Evolutionary conservation across 2,797 vertebrate species (phyloP).

Genomic region (Periparus ater): DNA sequence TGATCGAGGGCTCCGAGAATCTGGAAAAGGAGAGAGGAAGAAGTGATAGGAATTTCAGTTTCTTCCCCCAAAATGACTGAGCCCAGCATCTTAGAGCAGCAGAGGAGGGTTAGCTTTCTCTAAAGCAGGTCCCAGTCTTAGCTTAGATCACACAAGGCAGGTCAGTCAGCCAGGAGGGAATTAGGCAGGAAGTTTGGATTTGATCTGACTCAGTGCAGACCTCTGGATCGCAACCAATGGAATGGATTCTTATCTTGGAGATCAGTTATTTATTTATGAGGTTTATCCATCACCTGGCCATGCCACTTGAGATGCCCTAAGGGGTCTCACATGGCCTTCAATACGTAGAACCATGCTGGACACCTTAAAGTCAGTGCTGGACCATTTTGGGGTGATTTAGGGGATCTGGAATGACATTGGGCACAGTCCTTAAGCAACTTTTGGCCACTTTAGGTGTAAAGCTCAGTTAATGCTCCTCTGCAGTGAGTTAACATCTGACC

Average conservation of each 20-base stretch:
- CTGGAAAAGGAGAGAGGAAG: constrained; percentile 70
- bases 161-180: background rate
- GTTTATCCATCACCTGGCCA: background rate
- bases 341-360: background rate
- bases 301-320: background rate
- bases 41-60: background rate
- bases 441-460: background rate
- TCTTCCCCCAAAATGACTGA: background rate
- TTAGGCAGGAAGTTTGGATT: background rate
- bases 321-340: background rate
- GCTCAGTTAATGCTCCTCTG: background rate
- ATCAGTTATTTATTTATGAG: background rate
- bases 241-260: background rate
- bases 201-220: background rate
- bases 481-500: background rate
- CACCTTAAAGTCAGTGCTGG: background rate
- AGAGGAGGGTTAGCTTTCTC: background rate
- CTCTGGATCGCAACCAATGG: background rate
- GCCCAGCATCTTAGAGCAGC: background rate
- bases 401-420: background rate
- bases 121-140: background rate
- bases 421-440: background rate
- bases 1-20: constrained; percentile 93
- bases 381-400: background rate
- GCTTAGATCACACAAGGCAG: background rate